Base-by-base conservation (phyloP, 2,113 vertebrate genomes). In the Anoplopoma fimbria region DNA sequence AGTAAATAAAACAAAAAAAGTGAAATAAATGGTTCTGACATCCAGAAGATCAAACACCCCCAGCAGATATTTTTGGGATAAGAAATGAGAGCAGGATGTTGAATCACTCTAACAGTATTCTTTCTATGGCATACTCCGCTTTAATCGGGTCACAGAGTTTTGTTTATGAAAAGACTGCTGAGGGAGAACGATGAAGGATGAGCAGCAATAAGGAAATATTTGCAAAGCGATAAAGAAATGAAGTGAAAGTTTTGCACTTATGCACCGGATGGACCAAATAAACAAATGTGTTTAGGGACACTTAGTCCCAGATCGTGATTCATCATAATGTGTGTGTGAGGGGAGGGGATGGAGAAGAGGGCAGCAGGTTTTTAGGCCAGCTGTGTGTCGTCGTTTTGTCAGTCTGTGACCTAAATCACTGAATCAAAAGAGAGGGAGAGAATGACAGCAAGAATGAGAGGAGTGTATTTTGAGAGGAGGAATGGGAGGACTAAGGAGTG, bases 371-470 rank as follows among this genome's bases (percentile, higher is more conserved):
- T 93, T 90, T 91, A 93, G 92, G 89, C 82, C 94, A 94, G 91
- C 91, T 92, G 89, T 93, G 93, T 91, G 88, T 90, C 88, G 92
- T 93, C 86, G 92, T 90, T 94, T 94, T 94, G 91, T 94, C 92
- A 93, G 89, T 71, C 90, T 73, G 88, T 95, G 95, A 95, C 93
- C 94, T 92, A 95, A 94, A 95, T 95, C 92, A 93, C 81, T 76
- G 93, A 94, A 93, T 86, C 86, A 84, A 89, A 74, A 93, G 78
- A 83, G 84, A 84, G 76, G 77, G 82, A 79, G 73, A 82, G 83
- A 83, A 81, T 70, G 72, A 80, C 49, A 84, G 82, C 49, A n/a
- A 27, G 31, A 62, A 33, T 21, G 70, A 68, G 4, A 33, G 23
- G 4, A 33, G 23, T 69, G 77, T 72, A n/a, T n/a, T n/a, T 49